Evolutionary conservation across 2,797 vertebrate species (phyloP).

Genomic region (Xenopus petersii): DNA sequence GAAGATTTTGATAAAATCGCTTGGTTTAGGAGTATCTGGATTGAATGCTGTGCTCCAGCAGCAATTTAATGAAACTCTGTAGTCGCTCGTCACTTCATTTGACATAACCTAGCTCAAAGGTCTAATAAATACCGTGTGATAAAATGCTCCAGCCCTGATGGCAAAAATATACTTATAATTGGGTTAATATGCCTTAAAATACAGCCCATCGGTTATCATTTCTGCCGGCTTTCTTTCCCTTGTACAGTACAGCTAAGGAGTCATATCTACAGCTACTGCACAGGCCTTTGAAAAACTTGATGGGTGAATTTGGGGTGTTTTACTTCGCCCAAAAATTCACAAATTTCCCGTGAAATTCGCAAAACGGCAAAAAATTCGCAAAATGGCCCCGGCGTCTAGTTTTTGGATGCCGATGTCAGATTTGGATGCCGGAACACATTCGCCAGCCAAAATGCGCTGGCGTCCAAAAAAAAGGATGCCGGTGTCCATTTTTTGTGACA

Average conservation of each 20-base stretch:
- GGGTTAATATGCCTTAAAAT: slow-evolving; percentile 99
- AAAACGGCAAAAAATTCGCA: too few species aligned
- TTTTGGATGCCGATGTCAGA: too few species aligned
- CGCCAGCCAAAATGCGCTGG: too few species aligned
- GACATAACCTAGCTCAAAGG: slow-evolving; percentile 77
- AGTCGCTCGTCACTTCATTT: slow-evolving; percentile 69
- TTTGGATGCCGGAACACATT: too few species aligned
- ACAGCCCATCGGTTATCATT: slow-evolving; percentile 86
- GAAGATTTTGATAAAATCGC: slow-evolving; percentile 92
- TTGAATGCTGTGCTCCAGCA: slow-evolving; percentile 70
- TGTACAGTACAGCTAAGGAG: background rate
- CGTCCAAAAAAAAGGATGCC: too few species aligned
- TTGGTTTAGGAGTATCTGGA: slow-evolving; percentile 77
- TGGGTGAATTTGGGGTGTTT: too few species aligned
- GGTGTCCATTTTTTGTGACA: too few species aligned
- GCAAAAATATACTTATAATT: slow-evolving; percentile 97
- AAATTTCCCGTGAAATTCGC: too few species aligned
- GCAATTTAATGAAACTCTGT: slow-evolving; percentile 77
- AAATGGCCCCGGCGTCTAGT: too few species aligned
- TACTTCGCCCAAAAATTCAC: too few species aligned
- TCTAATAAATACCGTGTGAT: slow-evolving; percentile 83
- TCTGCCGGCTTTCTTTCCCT: slow-evolving; percentile 59
- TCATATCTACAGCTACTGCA: too few species aligned
- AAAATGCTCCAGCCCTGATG: slow-evolving; percentile 78
- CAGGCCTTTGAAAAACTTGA: too few species aligned